Evolutionary conservation across 2,797 vertebrate species (phyloP).

Genomic region (Simalia tracyae): DNA sequence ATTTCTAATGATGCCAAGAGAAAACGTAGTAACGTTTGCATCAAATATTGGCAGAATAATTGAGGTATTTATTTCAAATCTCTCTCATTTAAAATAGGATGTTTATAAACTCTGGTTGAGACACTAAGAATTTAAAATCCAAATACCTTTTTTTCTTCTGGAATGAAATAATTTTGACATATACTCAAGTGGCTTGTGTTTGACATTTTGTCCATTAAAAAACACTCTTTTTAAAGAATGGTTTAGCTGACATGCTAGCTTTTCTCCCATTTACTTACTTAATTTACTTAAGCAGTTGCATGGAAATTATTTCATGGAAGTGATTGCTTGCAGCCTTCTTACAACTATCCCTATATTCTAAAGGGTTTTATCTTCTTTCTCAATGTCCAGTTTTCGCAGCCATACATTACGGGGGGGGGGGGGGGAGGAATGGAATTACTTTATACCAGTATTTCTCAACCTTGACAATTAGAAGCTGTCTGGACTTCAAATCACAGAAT

Average conservation of each 20-base stretch:
- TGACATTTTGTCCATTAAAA: conserved; percentile 25
- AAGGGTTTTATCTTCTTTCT: no score
- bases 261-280: neutral
- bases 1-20: neutral
- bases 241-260: neutral
- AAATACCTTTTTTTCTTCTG: conserved; percentile 10
- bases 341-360: no score
- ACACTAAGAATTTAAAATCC: conserved; percentile 14
- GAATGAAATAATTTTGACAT: neutral
- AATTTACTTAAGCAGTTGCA: no score
- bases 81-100: neutral
- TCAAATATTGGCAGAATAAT: neutral
- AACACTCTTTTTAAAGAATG: neutral
- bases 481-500: no score
- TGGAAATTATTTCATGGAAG: no score
- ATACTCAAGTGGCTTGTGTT: conserved; percentile 7
- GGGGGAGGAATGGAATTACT: no score
- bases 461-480: no score
- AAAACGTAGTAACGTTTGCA: neutral
- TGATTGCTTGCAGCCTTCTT: no score
- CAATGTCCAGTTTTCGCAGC: no score
- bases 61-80: conserved; percentile 15
- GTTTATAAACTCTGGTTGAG: conserved; percentile 5
- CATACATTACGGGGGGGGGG: no score
- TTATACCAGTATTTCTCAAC: no score